phyloP scores from a whole-genome alignment of 2,888 invertebrate species.

The Microctonus brassicae region DNA sequence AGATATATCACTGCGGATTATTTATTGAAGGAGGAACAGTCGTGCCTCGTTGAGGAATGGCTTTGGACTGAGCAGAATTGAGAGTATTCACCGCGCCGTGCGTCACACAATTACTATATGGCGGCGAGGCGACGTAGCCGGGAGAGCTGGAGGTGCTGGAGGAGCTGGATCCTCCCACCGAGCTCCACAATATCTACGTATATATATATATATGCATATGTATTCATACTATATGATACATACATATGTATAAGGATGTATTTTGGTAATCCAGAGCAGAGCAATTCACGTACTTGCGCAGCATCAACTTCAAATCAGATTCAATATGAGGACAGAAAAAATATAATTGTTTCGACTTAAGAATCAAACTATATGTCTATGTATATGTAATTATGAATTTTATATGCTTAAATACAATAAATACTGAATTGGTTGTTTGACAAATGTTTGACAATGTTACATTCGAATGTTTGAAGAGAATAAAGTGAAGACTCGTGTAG shows the following conservation, averaged over 20 bases:
- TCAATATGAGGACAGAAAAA: too few species aligned
- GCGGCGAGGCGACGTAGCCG: conserved; percentile 24
- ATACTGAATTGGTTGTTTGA: too few species aligned
- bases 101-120: conserved; percentile 29
- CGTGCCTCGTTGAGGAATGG: conserved; percentile 29
- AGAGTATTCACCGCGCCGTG: conserved; percentile 23
- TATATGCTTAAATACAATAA: not conserved
- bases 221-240: too few species aligned
- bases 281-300: conserved; percentile 17
- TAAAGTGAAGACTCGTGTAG: not conserved
- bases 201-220: not conserved
- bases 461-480: not conserved
- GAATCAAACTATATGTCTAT: too few species aligned
- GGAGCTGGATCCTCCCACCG: conserved; percentile 10
- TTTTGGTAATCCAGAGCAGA: conserved; percentile 11
- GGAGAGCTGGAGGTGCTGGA: conserved; percentile 25
- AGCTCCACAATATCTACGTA: not conserved
- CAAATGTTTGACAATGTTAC: too few species aligned
- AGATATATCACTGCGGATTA: too few species aligned
- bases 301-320: too few species aligned
- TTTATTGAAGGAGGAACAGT: conserved; percentile 2
- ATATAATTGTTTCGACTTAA: too few species aligned
- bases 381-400: not conserved
- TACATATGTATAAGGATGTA: too few species aligned
- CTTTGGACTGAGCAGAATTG: conserved; percentile 25